Conservation (phyloP, 2,113 vertebrate genomes). For the Gallinago jamesoni region DNA sequence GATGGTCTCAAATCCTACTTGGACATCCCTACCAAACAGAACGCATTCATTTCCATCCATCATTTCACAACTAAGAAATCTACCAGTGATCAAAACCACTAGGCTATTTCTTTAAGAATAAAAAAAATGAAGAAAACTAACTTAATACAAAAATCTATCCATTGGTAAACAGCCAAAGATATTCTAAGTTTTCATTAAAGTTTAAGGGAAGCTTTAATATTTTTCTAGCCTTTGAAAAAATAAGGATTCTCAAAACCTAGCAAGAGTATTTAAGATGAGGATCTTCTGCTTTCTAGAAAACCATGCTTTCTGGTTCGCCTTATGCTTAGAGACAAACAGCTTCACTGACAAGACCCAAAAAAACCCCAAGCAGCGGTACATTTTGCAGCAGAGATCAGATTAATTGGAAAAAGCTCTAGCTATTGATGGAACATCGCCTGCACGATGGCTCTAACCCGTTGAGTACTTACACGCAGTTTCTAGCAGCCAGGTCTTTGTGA, state of each 20-base stretch:
- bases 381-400: not conserved
- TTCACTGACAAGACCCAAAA: not conserved
- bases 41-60: not conserved
- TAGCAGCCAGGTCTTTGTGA: conserved; percentile 96
- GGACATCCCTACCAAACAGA: not conserved
- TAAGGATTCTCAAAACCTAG: not conserved
- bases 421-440: accelerated
- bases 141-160: not conserved
- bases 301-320: not conserved
- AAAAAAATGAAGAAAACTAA: not conserved
- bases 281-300: not conserved
- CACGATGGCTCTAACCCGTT: accelerated
- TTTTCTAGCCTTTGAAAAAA: not conserved
- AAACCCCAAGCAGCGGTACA: accelerated
- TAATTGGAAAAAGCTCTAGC: not conserved
- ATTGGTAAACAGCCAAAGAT: accelerated
- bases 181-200: not conserved
- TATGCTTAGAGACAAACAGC: not conserved
- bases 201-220: not conserved
- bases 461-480: conserved; percentile 96
- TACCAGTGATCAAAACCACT: accelerated
- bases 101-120: not conserved
- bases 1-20: not conserved
- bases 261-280: not conserved
- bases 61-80: not conserved